Conservation (phyloP, 2,888 invertebrate genomes). For the Drosophila fungiperda region DNA sequence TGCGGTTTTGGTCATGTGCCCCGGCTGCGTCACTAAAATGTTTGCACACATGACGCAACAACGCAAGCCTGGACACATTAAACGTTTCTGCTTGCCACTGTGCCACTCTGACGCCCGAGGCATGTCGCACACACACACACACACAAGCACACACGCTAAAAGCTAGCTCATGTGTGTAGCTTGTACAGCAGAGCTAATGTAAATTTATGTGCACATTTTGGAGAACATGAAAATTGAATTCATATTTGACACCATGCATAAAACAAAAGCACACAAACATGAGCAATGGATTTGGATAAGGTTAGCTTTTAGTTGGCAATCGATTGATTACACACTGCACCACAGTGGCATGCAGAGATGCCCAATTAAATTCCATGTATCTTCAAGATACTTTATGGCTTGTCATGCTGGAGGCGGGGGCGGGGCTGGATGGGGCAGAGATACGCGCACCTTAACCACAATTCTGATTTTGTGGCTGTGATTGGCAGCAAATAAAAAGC, state of each 20-base stretch:
- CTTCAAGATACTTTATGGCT: slow-evolving; percentile 54
- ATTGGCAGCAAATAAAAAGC: slow-evolving; percentile 74
- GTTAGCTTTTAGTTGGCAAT: slow-evolving; percentile 3
- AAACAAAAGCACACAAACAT: background rate
- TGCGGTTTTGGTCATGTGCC: slow-evolving; percentile 18
- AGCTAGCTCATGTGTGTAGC: slow-evolving; percentile 4
- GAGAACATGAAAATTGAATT: slow-evolving; percentile 60
- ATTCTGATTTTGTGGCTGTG: slow-evolving; percentile 43
- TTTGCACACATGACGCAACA: slow-evolving; percentile 50
- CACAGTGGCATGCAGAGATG: slow-evolving; percentile 25
- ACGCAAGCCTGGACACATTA: background rate
- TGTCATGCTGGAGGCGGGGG: slow-evolving; percentile 50
- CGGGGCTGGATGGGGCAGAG: no score
- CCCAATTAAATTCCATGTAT: slow-evolving; percentile 58
- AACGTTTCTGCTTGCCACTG: background rate
- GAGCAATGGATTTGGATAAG: background rate
- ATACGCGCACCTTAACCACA: slow-evolving; percentile 46
- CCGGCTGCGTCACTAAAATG: slow-evolving; percentile 9
- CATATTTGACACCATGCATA: slow-evolving; percentile 30
- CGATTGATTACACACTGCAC: slow-evolving; percentile 25
- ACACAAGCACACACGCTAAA: slow-evolving; percentile 1
- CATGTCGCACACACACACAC: slow-evolving; percentile 24
- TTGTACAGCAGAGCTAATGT: slow-evolving; percentile 42
- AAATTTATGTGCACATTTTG: slow-evolving; percentile 56
- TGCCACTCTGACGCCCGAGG: slow-evolving; percentile 12